phyloP scores from a whole-genome alignment of 2,797 vertebrate species.

The Hirundo rustica region DNA sequence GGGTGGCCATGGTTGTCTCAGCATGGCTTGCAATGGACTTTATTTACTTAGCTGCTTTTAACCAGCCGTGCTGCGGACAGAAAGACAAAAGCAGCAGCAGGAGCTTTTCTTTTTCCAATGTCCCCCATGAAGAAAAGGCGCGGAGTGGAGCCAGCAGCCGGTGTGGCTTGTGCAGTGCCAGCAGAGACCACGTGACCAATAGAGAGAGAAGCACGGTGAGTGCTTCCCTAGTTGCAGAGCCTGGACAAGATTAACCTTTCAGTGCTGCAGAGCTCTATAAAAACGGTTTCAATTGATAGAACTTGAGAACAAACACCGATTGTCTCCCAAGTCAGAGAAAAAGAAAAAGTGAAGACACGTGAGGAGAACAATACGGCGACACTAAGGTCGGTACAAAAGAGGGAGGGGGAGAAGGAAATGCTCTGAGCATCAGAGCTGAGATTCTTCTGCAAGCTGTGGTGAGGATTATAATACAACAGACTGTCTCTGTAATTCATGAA shows the following conservation, averaged over 20 bases:
- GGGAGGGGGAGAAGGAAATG: not conserved
- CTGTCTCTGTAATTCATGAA: not conserved
- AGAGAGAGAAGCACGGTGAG: not conserved
- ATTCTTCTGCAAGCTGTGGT: not conserved
- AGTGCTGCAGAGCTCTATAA: not conserved
- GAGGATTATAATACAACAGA: not conserved
- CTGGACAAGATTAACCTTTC: not conserved
- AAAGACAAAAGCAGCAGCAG: not conserved
- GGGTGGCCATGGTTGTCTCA: no score
- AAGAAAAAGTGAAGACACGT: not conserved
- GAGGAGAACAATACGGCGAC: not conserved
- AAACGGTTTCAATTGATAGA: not conserved
- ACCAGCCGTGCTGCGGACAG: not conserved
- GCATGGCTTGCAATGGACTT: not conserved
- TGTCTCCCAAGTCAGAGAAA: not conserved
- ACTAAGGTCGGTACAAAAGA: not conserved
- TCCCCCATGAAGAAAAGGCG: not conserved
- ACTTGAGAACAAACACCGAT: not conserved
- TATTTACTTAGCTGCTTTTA: not conserved
- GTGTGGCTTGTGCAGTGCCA: not conserved
- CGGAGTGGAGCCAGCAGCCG: accelerated
- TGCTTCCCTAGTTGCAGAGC: not conserved
- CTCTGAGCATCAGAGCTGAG: not conserved
- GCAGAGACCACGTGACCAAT: not conserved
- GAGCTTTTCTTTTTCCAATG: not conserved